Evolutionary conservation across 1,140 invertebrate species (phyloP).

Genomic region (Drosophila mayri): DNA sequence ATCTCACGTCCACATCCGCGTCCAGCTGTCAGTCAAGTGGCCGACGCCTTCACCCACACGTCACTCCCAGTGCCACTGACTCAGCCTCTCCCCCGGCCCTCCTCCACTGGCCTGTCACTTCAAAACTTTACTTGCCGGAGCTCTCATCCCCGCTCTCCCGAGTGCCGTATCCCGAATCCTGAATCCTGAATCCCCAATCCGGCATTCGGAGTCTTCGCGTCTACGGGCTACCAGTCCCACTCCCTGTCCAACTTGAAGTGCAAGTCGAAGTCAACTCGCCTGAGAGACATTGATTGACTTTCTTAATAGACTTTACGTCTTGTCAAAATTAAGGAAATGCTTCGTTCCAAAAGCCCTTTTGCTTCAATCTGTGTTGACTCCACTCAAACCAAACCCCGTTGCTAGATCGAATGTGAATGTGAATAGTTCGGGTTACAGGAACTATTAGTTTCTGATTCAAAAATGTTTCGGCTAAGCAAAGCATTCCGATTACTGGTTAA

Average conservation of each 20-base stretch:
- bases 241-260: slow-evolving; percentile 42
- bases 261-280: slow-evolving; percentile 73
- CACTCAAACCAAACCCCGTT: background rate
- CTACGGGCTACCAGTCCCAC: slow-evolving; percentile 17
- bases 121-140: slow-evolving; percentile 64
- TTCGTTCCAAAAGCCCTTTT: slow-evolving; percentile 40
- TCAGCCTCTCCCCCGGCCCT: background rate
- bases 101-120: slow-evolving; percentile 67
- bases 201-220: slow-evolving; percentile 34
- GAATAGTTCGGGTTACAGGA: no score
- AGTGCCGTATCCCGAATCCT: slow-evolving; percentile 2
- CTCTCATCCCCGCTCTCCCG: slow-evolving; percentile 42
- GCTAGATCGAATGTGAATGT: slow-evolving; percentile 1
- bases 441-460: background rate
- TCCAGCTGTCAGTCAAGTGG: slow-evolving; percentile 79
- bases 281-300: slow-evolving; percentile 84
- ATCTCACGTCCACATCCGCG: slow-evolving; percentile 66
- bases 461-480: background rate
- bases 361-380: background rate
- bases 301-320: slow-evolving; percentile 84
- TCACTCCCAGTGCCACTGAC: slow-evolving; percentile 50
- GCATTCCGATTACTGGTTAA: background rate
- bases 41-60: slow-evolving; percentile 62
- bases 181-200: slow-evolving; percentile 11
- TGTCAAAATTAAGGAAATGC: slow-evolving; percentile 81